Base-by-base conservation (phyloP, 2,888 invertebrate species). In the Uropetala carovei region DNA sequence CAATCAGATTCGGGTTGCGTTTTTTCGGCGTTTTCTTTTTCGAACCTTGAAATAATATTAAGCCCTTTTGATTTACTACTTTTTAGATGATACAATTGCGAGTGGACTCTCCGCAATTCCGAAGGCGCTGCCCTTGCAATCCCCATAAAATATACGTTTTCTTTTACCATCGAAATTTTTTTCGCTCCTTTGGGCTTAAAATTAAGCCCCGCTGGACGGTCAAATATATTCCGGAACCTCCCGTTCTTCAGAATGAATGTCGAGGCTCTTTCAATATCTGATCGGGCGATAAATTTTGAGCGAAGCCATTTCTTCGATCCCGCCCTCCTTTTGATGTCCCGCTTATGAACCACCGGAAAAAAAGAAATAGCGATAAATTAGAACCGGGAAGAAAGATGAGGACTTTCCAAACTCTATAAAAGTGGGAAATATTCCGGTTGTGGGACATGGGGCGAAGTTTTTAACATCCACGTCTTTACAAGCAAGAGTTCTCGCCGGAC, bases 281-380 rank as follows among this genome's bases (percentile, higher is more conserved):
- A 89, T 89, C 64, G 68, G 27, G 43, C 89, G 89, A 89, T 89
- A 64, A 89, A 89, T 89, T 83, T 64, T 16, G 18, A 27, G 85
- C 58, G 59, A 85, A 58, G 57, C 60, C 60, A 27, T 43, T 59
- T 59, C 86, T 16, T 18, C 14, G 43, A n/a, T 10, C 60, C 64
- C 89, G 43, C 68, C 89, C 68, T 68, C n/a, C 86, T 56, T 89
- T 89, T 60, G 89, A 89, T 64, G 64, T 89, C 64, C 89, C 86
- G 86, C 86, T 60, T 30, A 86, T 64, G 86, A 86, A 16, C 18
- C 60, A 30, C 89, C 30, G 64, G 43, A 64, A 43, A 89, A 43
- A 64, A 64, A 56, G 43, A 43, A 89, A n/a, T 13, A n/a, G 68
- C 43, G 64, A 16, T 64, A 64, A 43, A 64, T 60, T 10, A 83